Percentiles rank a stretch among this genome's conserved stretches.
These are phyloP conservation scores for Galeopsomyia nigrocyanea DNA, from an alignment of 2,888 invertebrate species.

Conservation along the genomic window DNA sequence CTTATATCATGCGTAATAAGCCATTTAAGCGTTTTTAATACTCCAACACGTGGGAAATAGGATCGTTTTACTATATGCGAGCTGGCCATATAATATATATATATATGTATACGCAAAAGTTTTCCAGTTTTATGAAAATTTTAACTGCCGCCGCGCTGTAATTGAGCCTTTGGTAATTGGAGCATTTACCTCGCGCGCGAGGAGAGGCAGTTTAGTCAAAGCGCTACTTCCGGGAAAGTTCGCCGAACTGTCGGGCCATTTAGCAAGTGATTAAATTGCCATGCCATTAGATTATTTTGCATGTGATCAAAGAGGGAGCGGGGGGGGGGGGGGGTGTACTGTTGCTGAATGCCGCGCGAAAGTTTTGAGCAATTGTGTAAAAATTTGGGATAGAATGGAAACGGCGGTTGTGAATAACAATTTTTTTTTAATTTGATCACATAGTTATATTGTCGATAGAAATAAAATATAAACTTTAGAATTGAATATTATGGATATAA, in stretches of 20 bases:
- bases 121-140: slow-evolving; percentile 8
- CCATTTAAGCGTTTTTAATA: background rate
- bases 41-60: too few relatives aligned
- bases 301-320: slow-evolving; percentile 28
- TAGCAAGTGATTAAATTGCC: slow-evolving; percentile 28
- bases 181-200: slow-evolving; percentile 1
- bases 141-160: slow-evolving; percentile 1
- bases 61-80: too few relatives aligned
- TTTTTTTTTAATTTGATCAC: background rate
- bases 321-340: background rate
- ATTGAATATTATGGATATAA: too few relatives aligned
- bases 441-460: too few relatives aligned
- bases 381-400: too few relatives aligned
- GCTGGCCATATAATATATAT: too few relatives aligned
- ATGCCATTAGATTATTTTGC: slow-evolving; percentile 23
- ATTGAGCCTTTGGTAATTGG: slow-evolving; percentile 17
- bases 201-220: slow-evolving; percentile 14
- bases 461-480: too few relatives aligned
- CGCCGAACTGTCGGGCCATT: slow-evolving; percentile 18
- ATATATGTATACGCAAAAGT: too few relatives aligned
- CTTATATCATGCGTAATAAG: slow-evolving; percentile 1
- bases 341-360: too few relatives aligned
- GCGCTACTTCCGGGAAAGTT: slow-evolving; percentile 37
- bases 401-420: too few relatives aligned
- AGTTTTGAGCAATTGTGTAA: too few relatives aligned